A percentile compares a stretch with the other conserved stretches of the same genome.
Conservation (phyloP, 2,888 invertebrate species). For the Apotomis turbidana region DNA sequence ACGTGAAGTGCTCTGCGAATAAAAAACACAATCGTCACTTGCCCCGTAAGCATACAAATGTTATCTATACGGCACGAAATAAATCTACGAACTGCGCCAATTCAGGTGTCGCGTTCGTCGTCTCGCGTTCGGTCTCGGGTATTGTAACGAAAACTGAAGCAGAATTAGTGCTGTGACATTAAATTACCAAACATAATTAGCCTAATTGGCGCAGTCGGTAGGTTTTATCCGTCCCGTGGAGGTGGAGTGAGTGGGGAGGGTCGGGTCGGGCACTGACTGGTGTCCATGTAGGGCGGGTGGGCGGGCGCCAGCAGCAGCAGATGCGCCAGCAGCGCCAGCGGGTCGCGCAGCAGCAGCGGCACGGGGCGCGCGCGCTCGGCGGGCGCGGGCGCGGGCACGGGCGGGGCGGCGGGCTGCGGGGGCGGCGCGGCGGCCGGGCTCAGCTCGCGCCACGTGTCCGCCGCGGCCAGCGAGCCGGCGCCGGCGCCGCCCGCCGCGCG, state of each 20-base stretch:
- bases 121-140: too few relatives aligned
- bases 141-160: too few relatives aligned
- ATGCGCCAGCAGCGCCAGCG: constrained; percentile 93
- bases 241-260: too few relatives aligned
- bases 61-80: not conserved
- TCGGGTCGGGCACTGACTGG: constrained; percentile 85
- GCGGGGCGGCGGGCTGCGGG: constrained; percentile 37
- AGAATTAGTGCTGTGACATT: too few relatives aligned
- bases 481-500: constrained; percentile 54
- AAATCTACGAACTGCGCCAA: not conserved
- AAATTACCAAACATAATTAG: too few relatives aligned
- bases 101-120: too few relatives aligned
- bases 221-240: too few relatives aligned
- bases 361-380: constrained; percentile 71
- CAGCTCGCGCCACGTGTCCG: constrained; percentile 57
- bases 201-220: too few relatives aligned
- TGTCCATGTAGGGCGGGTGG: constrained; percentile 87
- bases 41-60: too few relatives aligned
- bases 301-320: constrained; percentile 93
- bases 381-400: constrained; percentile 42
- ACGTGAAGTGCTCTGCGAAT: constrained; percentile 91
- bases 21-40: too few relatives aligned
- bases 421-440: constrained; percentile 47
- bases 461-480: constrained; percentile 51
- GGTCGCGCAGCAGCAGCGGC: constrained; percentile 94